These are phyloP conservation scores for Anolis apletophallus DNA, from an alignment of 2,797 vertebrate species.

Conservation along the genomic window DNA sequence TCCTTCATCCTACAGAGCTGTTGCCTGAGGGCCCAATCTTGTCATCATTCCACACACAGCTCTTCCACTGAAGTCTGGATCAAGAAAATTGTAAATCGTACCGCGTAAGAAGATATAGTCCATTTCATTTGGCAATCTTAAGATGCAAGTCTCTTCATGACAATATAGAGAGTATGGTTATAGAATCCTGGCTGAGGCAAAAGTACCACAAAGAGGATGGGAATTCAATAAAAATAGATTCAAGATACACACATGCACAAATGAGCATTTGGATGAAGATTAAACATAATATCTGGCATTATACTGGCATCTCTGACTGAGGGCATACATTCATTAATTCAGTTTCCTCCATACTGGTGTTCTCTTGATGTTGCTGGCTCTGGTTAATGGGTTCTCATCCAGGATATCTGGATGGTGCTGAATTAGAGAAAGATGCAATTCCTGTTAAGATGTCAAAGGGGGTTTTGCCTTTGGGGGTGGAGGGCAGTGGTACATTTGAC, in stretches of 20 bases:
- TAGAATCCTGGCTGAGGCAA: background rate
- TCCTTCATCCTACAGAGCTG: conserved; percentile 59
- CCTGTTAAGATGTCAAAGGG: background rate
- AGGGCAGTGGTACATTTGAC: background rate
- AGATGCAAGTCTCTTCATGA: conserved; percentile 17
- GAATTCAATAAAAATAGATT: conserved; percentile 25
- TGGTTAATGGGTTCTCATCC: no score
- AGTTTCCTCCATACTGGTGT: no score
- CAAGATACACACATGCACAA: background rate
- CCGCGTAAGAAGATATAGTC: conserved; percentile 65
- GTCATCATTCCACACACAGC: conserved; percentile 71
- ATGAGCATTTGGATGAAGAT: background rate
- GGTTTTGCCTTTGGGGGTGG: background rate
- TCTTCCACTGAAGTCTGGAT: conserved; percentile 74
- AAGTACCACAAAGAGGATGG: conserved; percentile 12
- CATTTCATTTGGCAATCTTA: conserved; percentile 65
- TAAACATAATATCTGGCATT: background rate
- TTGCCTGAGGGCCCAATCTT: conserved; percentile 70
- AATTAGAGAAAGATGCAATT: no score
- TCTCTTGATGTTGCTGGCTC: no score
- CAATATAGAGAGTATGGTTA: background rate
- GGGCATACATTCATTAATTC: background rate
- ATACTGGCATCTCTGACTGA: background rate
- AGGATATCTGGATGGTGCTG: no score
- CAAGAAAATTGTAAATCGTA: conserved; percentile 73